A percentile compares a stretch with the other conserved stretches of the same genome.
These are phyloP conservation scores for Coptodon rendalli DNA, from an alignment of 2,113 vertebrate species.

Conservation along the genomic window DNA sequence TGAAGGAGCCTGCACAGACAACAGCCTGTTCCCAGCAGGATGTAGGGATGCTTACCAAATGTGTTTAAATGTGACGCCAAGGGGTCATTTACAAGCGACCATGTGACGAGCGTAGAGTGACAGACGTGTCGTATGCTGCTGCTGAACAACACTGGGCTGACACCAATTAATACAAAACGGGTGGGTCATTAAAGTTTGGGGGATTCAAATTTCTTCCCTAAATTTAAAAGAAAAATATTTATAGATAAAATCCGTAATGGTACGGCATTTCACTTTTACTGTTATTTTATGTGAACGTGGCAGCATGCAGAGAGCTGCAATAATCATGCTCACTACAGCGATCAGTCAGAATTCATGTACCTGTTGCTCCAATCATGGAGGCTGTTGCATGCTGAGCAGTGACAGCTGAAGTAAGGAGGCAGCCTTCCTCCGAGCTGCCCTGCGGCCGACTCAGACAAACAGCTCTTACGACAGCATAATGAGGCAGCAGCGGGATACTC, in stretches of 20 bases:
- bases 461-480: neutral
- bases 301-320: neutral
- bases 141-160: neutral
- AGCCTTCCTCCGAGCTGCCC: neutral
- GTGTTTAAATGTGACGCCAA: neutral
- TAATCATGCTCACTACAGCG: neutral
- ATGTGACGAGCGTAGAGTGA: neutral
- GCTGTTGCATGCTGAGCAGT: neutral
- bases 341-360: neutral
- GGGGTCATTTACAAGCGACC: neutral
- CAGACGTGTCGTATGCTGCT: neutral
- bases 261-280: neutral
- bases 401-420: neutral
- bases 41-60: neutral
- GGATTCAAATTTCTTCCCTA: neutral
- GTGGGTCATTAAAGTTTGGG: neutral
- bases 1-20: neutral
- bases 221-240: neutral
- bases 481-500: neutral
- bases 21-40: neutral
- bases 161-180: neutral
- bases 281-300: neutral
- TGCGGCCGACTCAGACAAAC: neutral
- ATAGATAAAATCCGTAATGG: neutral
- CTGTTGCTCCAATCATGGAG: neutral